Percentiles rank a stretch among this genome's conserved stretches.
These are phyloP conservation scores for Phaedon cochleariae DNA, from an alignment of 2,888 invertebrate species.

Conservation along the genomic window DNA sequence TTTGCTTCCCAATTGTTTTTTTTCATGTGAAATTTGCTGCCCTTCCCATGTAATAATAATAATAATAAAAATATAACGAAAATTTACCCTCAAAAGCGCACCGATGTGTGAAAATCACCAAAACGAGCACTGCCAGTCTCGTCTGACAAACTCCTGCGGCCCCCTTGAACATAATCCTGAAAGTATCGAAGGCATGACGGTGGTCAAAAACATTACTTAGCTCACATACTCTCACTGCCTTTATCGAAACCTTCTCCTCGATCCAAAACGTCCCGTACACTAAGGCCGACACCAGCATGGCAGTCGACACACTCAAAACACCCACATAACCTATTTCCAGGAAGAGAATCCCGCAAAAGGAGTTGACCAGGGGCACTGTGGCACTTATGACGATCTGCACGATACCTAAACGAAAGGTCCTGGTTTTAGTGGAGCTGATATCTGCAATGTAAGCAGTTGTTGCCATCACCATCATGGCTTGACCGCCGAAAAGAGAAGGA, in stretches of 20 bases:
- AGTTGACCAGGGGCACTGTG: conserved; percentile 49
- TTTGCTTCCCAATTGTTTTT: no score
- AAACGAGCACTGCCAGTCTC: conserved; percentile 49
- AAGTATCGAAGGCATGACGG: conserved; percentile 53
- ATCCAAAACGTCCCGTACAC: conserved; percentile 52
- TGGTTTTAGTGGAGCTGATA: conserved; percentile 64
- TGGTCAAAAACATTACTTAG: conserved; percentile 55
- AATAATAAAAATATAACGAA: no score
- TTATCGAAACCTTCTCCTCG: conserved; percentile 41
- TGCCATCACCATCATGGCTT: conserved; percentile 60
- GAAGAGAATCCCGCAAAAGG: conserved; percentile 54
- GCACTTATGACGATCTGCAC: conserved; percentile 59
- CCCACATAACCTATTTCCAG: conserved; percentile 45
- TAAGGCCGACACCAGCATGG: conserved; percentile 48
- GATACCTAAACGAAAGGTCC: conserved; percentile 70
- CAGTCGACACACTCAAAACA: conserved; percentile 48
- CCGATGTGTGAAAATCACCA: conserved; percentile 45
- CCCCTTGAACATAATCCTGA: conserved; percentile 50
- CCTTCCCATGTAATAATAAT: no score
- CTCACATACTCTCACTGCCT: conserved; percentile 34
- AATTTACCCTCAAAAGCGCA: conserved; percentile 49
- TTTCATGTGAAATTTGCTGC: no score
- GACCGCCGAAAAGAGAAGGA: conserved; percentile 68
- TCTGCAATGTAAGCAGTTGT: conserved; percentile 59
- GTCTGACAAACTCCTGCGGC: conserved; percentile 44